Evolutionary conservation across 2,113 vertebrate genomes (phyloP), one percentile per base, ranked within the genome.

Genomic region (Salvelinus alpinus): DNA sequence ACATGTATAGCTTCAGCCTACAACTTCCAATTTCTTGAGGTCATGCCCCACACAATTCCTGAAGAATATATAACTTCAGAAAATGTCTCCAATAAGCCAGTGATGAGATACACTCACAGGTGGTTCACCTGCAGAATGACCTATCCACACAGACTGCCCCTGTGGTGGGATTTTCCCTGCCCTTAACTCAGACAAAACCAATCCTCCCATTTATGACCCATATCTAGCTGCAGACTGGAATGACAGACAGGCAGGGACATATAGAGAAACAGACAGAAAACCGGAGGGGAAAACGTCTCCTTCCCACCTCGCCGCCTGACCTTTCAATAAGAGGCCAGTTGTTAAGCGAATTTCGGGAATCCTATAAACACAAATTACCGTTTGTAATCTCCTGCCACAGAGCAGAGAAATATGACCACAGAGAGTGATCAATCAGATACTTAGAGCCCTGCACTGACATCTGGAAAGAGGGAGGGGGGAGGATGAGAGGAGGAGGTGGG

Each of bases 351-450:
- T 90, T 92, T 88, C 69, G 62, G 86, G 82, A 88, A 90, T 85
- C 86, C 72, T 80, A 86, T 89, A 89, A 91, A 91, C 86, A 85
- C 80, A 82, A 89, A 89, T 82, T 89, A 86, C 85, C 71, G 64
- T 72, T 69, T 24, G 85, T 88, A 85, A 91, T 89, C 76, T 89
- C 73, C 83, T 71, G 84, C 86, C 86, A 89, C 66, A 48, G 57
- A 67, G 78, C 1, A n/a, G 81, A 87, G 88, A 90, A 80, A 84
- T 90, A 89, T 84, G 80, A 88, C 80, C 80, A 69, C 24, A 12
- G 48, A 64, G 48, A 62, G 78, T 69, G 24, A 86, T 91, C 83
- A 86, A 83, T 91, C 87, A 89, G 84, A 84, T 34, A 76, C 84
- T 91, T 89, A 87, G 78, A 90, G 80, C 62, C 84, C 80, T 27